Percentiles rank a stretch among this genome's conserved stretches.
phyloP scores from a whole-genome alignment of 1,140 invertebrate species.

The Drosophila melanica region DNA sequence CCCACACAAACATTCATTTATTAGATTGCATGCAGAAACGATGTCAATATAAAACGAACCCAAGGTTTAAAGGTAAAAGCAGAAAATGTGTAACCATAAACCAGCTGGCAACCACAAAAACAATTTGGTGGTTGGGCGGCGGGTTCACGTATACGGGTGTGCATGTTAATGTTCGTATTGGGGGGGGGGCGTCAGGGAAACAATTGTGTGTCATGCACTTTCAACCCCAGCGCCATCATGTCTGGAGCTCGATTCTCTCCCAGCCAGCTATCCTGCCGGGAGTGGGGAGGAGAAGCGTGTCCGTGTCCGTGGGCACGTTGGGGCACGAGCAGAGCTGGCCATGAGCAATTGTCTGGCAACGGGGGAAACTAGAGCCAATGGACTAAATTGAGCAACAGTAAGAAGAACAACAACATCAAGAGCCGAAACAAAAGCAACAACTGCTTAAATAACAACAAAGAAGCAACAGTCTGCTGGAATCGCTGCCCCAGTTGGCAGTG shows the following conservation, averaged over 20 bases:
- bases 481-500: not conserved
- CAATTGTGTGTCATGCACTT: slow-evolving; percentile 78
- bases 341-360: slow-evolving; percentile 58
- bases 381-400: slow-evolving; percentile 65
- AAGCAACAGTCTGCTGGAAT: slow-evolving; percentile 69
- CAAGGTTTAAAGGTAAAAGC: slow-evolving; percentile 38
- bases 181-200: slow-evolving; percentile 30
- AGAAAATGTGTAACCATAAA: slow-evolving; percentile 68
- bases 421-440: slow-evolving; percentile 12
- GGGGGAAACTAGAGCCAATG: slow-evolving; percentile 57
- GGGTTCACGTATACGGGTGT: slow-evolving; percentile 43
- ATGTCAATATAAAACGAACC: slow-evolving; percentile 50
- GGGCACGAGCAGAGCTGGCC: slow-evolving; percentile 17
- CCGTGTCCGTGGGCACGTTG: not conserved
- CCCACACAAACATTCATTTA: slow-evolving; percentile 43
- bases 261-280: not conserved
- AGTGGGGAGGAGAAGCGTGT: not conserved
- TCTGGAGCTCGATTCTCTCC: slow-evolving; percentile 13
- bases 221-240: slow-evolving; percentile 61
- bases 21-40: slow-evolving; percentile 66
- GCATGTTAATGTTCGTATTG: slow-evolving; percentile 58
- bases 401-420: not conserved
- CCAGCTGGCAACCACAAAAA: slow-evolving; percentile 74
- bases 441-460: slow-evolving; percentile 15
- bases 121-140: slow-evolving; percentile 52